Evolutionary conservation across 2,113 vertebrate species (phyloP).

Genomic region (Gadus chalcogrammus): DNA sequence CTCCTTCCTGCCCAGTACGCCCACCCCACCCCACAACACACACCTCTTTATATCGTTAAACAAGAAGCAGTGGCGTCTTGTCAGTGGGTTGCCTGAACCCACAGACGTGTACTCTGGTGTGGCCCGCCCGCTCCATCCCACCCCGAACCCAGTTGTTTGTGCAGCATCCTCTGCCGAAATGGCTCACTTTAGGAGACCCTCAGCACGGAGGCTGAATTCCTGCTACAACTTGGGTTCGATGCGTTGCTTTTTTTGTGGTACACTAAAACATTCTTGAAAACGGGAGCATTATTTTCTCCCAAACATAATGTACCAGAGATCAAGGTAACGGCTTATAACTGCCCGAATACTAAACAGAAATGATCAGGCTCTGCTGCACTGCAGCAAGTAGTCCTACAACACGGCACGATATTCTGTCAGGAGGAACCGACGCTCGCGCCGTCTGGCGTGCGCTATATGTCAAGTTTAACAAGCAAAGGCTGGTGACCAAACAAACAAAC

Average conservation of each 20-base stretch:
- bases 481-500: constrained; percentile 56
- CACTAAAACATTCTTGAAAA: constrained; percentile 33
- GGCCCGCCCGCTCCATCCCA: constrained; percentile 52
- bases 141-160: constrained; percentile 15
- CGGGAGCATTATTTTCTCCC: constrained; percentile 10
- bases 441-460: constrained; percentile 47
- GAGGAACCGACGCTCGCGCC: constrained; percentile 35
- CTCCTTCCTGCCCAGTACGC: constrained; percentile 25
- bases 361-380: constrained; percentile 68
- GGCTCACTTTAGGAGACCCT: neutral
- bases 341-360: constrained; percentile 41
- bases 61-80: constrained; percentile 53
- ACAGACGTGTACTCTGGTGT: constrained; percentile 70
- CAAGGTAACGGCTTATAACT: constrained; percentile 57
- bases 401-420: constrained; percentile 56
- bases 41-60: neutral
- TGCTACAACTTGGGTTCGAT: constrained; percentile 64
- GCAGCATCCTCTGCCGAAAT: constrained; percentile 56
- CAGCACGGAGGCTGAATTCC: constrained; percentile 39
- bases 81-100: constrained; percentile 38
- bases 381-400: constrained; percentile 71
- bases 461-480: constrained; percentile 68
- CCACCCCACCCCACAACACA: neutral
- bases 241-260: constrained; percentile 39
- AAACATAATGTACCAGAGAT: constrained; percentile 56